Base-by-base conservation (phyloP, 2,797 vertebrate species). In the Nasua narica region DNA sequence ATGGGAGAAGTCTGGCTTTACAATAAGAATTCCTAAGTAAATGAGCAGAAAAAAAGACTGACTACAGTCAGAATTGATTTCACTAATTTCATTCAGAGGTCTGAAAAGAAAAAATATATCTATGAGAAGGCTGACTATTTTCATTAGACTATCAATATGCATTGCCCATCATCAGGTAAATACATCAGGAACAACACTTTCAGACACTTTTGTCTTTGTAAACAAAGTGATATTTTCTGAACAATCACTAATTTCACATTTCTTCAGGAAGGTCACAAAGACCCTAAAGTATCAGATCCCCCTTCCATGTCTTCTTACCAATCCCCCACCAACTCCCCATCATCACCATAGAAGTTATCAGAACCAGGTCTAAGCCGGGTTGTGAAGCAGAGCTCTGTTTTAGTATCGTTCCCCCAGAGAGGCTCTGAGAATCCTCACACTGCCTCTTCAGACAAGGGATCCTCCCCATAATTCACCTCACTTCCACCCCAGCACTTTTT, bases 11-110 rank as follows among this genome's bases (percentile, higher is more conserved):
- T 81, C 60, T 96, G 5, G 27, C 78, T 97, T 97, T 94, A 94
- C 90, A 78, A 96, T 96, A 88, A 96, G 48, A 86, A 97, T 97
- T 76, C 23, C 65, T 83, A 97, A 84, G 93, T 96, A 95, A 96
- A n/a, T 97, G 67, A 97, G 76, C 27, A 97, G 27, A 85, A 79
- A 97, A 97, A 95, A 78, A 60, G 69, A 69, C 3, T 87, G 52
- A 46, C 16, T 95, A 78, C 92, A 91, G 77, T 48, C 69, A 50
- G 40, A 96, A 40, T 15, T 95, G 92, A 87, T 37, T 95, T 97
- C 65, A 86, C 21, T 91, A 46, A 69, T 94, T 90, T 40, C 23
- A 84, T 83, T n/a, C n/a, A 74, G 6, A 62, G 23, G 21, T 91
- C 46, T 91, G 43, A 91, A 93, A 52, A 87, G 37, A 72, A 90